These are phyloP conservation scores for Sphaerophoria rueppellii DNA, from an alignment of 2,888 invertebrate genomes.

Conservation along the genomic window DNA sequence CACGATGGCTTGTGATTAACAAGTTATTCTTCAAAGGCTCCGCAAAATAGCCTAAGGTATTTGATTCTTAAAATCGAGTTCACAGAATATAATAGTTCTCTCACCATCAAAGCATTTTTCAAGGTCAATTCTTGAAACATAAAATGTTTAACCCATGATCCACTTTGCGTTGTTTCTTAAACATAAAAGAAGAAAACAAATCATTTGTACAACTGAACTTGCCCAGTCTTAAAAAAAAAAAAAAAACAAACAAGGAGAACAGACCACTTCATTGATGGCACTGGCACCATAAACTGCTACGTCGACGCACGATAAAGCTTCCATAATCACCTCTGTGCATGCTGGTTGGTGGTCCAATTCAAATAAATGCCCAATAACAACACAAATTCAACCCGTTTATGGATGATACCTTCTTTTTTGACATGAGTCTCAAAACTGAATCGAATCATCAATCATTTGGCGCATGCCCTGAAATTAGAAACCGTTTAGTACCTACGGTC, in stretches of 20 bases:
- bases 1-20: too few relatives aligned
- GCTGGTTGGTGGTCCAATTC: slow-evolving; percentile 55
- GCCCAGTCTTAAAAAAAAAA: neutral
- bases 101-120: neutral
- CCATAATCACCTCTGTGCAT: slow-evolving; percentile 45
- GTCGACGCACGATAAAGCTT: slow-evolving; percentile 47
- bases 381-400: slow-evolving; percentile 25
- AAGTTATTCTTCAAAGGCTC: neutral
- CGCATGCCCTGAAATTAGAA: slow-evolving; percentile 69
- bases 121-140: neutral
- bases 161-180: neutral
- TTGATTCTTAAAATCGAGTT: neutral
- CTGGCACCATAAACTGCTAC: slow-evolving; percentile 38
- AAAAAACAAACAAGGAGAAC: neutral
- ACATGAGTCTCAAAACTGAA: slow-evolving; percentile 11
- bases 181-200: neutral
- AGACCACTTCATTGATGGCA: slow-evolving; percentile 43
- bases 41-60: neutral
- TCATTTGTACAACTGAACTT: neutral
- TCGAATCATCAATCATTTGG: slow-evolving; percentile 63
- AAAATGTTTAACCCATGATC: neutral
- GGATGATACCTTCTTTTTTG: slow-evolving; percentile 59
- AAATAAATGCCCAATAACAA: slow-evolving; percentile 10
- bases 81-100: neutral
- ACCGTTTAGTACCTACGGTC: slow-evolving; percentile 66